A percentile compares a stretch with the other conserved stretches of the same genome.
phyloP scores from a whole-genome alignment of 2,113 vertebrate genomes.

The Mustelus asterias region DNA sequence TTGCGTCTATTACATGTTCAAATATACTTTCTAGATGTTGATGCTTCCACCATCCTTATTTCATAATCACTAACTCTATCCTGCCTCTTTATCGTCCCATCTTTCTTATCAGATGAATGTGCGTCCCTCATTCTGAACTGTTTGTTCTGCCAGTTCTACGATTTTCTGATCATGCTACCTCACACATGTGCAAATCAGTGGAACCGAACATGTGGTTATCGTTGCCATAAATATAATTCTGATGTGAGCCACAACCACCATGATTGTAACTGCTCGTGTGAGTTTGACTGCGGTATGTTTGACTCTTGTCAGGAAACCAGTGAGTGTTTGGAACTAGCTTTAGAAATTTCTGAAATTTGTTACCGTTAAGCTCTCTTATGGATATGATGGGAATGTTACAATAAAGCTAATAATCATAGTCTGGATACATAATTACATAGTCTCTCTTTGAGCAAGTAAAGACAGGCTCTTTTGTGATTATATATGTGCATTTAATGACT shows the following conservation, averaged over 20 bases:
- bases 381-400: not conserved
- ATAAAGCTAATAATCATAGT: not conserved
- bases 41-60: constrained; percentile 13
- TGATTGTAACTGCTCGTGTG: constrained; percentile 61
- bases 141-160: constrained; percentile 71
- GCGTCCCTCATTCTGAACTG: constrained; percentile 69
- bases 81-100: constrained; percentile 44
- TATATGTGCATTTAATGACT: not conserved
- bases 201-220: constrained; percentile 56
- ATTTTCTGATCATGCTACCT: constrained; percentile 70
- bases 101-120: constrained; percentile 60
- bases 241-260: constrained; percentile 47
- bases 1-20: not conserved
- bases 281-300: constrained; percentile 64
- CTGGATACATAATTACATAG: not conserved
- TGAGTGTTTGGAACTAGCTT: constrained; percentile 67
- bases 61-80: not conserved
- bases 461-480: not conserved
- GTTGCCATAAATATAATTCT: constrained; percentile 58
- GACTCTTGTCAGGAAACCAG: constrained; percentile 65
- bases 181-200: constrained; percentile 59
- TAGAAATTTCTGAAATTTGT: constrained; percentile 72
- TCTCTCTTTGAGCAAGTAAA: not conserved
- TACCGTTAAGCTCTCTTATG: constrained; percentile 50
- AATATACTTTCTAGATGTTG: not conserved